phyloP scores from a whole-genome alignment of 2,888 invertebrate species.

The Oligia strigilis region DNA sequence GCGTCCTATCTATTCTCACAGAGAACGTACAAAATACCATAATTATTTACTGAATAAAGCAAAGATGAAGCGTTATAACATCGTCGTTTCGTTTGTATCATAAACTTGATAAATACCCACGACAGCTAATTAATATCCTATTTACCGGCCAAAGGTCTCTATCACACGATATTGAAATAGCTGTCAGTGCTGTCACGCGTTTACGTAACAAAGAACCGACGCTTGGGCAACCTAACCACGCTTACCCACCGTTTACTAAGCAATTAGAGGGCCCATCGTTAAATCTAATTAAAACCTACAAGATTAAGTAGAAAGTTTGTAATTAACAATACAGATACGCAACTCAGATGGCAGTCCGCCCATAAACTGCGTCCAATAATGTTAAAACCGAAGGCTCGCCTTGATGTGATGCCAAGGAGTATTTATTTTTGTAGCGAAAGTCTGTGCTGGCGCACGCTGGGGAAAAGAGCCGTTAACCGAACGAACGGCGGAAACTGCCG shows the following conservation, averaged over 20 bases:
- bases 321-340: slow-evolving; percentile 58
- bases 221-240: slow-evolving; percentile 39
- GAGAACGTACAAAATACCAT: not conserved
- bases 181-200: slow-evolving; percentile 21
- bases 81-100: slow-evolving; percentile 1
- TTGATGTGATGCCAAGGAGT: slow-evolving; percentile 89
- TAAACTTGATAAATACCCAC: slow-evolving; percentile 26
- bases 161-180: slow-evolving; percentile 53
- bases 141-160: slow-evolving; percentile 48
- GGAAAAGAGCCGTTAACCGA: slow-evolving; percentile 89
- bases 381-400: slow-evolving; percentile 87
- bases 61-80: slow-evolving; percentile 1
- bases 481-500: slow-evolving; percentile 80
- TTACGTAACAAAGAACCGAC: slow-evolving; percentile 49
- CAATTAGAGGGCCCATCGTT: slow-evolving; percentile 54
- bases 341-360: slow-evolving; percentile 75
- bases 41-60: not conserved
- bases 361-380: slow-evolving; percentile 83
- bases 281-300: slow-evolving; percentile 42
- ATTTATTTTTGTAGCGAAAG: slow-evolving; percentile 90
- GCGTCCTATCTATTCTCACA: not conserved
- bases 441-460: slow-evolving; percentile 78
- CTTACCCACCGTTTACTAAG: slow-evolving; percentile 38
- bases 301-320: slow-evolving; percentile 62
- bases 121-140: slow-evolving; percentile 42